These are phyloP conservation scores for Erpornis zantholeuca DNA, from an alignment of 2,113 vertebrate species.

Conservation along the genomic window DNA sequence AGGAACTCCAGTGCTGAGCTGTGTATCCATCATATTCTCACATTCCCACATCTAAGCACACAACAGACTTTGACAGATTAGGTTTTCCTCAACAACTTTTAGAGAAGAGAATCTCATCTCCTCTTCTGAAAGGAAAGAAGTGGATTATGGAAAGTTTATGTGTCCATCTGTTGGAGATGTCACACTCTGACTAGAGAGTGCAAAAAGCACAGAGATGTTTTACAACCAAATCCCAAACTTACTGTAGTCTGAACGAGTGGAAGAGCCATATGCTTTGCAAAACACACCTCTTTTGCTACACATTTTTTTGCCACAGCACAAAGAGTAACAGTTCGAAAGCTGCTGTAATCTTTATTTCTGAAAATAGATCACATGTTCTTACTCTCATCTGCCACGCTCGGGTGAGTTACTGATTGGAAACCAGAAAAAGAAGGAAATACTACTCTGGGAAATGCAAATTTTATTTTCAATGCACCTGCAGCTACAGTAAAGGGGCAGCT, in stretches of 20 bases:
- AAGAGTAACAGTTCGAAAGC: slow-evolving; percentile 35
- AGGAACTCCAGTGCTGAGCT: neutral
- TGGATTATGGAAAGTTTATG: neutral
- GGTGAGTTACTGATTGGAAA: neutral
- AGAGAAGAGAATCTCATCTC: neutral
- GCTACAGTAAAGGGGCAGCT: neutral
- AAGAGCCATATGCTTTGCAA: slow-evolving; percentile 21
- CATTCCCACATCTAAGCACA: neutral
- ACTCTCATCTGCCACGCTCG: neutral
- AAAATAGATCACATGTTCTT: slow-evolving; percentile 33
- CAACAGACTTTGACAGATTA: neutral
- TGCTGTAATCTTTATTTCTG: slow-evolving; percentile 17
- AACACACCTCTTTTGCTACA: slow-evolving; percentile 2
- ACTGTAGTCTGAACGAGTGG: neutral
- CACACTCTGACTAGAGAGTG: slow-evolving; percentile 11
- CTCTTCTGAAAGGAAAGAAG: neutral
- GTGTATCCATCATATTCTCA: neutral
- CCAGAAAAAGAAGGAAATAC: neutral
- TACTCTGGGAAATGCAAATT: neutral
- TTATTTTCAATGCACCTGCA: too few relatives aligned
- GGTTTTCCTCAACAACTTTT: neutral
- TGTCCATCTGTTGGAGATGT: slow-evolving; percentile 32
- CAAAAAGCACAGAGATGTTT: slow-evolving; percentile 24
- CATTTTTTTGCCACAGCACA: neutral
- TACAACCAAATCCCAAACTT: neutral